A percentile compares a stretch with the other conserved stretches of the same genome.
These are phyloP conservation scores for Exocentrus adspersus DNA, from an alignment of 2,888 invertebrate genomes.

Conservation along the genomic window DNA sequence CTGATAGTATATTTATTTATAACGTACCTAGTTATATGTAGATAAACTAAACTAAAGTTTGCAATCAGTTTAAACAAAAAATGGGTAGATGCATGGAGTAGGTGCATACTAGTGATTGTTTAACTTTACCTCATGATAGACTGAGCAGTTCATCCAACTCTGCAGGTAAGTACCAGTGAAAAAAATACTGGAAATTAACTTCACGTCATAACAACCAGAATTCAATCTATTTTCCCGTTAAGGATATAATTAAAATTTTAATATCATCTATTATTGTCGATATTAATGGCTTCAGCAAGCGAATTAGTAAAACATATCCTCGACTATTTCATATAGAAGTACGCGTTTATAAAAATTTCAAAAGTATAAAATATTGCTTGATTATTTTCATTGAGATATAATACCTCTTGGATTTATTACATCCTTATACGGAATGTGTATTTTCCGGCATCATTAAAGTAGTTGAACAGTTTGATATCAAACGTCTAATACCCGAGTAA, in stretches of 20 bases:
- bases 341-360: background rate
- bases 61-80: no score
- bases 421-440: constrained; percentile 3
- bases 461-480: background rate
- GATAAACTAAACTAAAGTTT: no score
- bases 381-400: background rate
- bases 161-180: no score
- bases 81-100: no score
- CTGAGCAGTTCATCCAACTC: no score
- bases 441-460: background rate
- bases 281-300: background rate
- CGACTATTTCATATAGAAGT: background rate
- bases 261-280: background rate
- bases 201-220: background rate
- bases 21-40: no score
- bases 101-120: no score
- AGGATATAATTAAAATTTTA: background rate
- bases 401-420: background rate
- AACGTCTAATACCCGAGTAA: no score
- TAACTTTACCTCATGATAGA: no score
- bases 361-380: background rate
- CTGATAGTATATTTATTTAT: no score
- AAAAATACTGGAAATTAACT: no score
- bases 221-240: background rate
- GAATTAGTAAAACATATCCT: background rate